Base-by-base conservation (phyloP, 2,797 vertebrate genomes). In the Cyprinella venusta region DNA sequence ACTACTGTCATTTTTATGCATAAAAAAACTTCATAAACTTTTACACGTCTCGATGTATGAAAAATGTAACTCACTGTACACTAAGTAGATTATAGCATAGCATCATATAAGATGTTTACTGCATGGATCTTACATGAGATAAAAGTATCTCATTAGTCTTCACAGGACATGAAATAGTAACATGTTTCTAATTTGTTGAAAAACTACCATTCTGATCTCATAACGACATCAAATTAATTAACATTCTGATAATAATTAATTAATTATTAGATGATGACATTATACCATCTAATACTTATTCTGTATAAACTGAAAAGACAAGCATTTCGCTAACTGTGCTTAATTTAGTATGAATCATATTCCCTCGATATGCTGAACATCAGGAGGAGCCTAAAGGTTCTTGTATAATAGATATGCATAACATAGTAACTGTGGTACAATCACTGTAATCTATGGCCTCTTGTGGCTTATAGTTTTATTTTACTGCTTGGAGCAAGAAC, bases 331-430 rank as follows among this genome's bases (percentile, higher is more conserved):
- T 91, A 92, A 91, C 91, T 93, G 91, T 84, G 86, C 90, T 91
- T 10, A 85, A 87, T 90, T 93, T 91, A 92, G 88, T 91, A 92
- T 93, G 91, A 94, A 92, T 93, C 91, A 91, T 90, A 91, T 93
- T 92, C 88, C 90, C 88, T 88, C 63, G 90, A 91, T 89, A 91
- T 89, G 88, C 92, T 92, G 88, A 90, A 91, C 90, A 93, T 93
- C 93, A 93, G 90, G 92, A 91, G 86, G 88, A 33, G 30, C 2
- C 2, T 33, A 88, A 92, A 92, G 92, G 92, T 89, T 90, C 91
- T 92, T 92, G 76, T 76, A 67, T 67, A 76, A 76, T 19, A 6
- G 16, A 42, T 48, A 48, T 48, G 45, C 15, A 15, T 48, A 48
- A 48, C 5, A 0, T 48, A 48, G 45, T 48, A 4, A 48, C 45